These are phyloP conservation scores for Poicephalus meyeri DNA, from an alignment of 2,113 vertebrate genomes.

Conservation along the genomic window DNA sequence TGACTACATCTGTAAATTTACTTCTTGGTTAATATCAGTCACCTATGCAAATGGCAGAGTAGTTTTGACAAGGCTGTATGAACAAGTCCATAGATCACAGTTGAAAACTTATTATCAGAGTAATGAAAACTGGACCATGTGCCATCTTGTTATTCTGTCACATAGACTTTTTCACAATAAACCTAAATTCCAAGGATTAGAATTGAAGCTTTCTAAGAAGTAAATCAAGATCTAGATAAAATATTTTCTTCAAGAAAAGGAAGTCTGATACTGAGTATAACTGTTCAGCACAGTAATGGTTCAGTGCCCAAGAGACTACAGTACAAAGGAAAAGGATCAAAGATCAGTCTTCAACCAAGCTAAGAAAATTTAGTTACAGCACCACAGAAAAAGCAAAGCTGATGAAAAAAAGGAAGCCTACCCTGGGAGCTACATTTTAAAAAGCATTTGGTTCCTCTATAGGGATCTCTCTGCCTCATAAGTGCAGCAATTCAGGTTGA, in stretches of 20 bases:
- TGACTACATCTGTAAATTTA: not conserved
- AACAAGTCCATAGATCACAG: not conserved
- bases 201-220: not conserved
- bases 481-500: slow-evolving; percentile 8
- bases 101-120: not conserved
- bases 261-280: not conserved
- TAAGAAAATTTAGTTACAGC: not conserved
- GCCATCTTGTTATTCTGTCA: not conserved
- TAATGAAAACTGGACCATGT: not conserved
- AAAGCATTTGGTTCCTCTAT: not conserved
- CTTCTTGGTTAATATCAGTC: not conserved
- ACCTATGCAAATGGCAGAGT: not conserved
- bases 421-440: not conserved
- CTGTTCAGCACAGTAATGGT: not conserved
- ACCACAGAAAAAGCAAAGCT: not conserved
- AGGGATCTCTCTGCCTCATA: not conserved
- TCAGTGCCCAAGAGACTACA: not conserved
- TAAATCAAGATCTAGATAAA: not conserved
- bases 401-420: not conserved
- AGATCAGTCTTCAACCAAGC: not conserved
- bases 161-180: too few species aligned
- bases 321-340: not conserved
- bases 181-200: not conserved
- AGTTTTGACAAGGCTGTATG: not conserved
- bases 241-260: not conserved